A percentile compares a stretch with the other conserved stretches of the same genome.
Conservation (phyloP, 2,888 invertebrate genomes). For the Chesias legatella region DNA sequence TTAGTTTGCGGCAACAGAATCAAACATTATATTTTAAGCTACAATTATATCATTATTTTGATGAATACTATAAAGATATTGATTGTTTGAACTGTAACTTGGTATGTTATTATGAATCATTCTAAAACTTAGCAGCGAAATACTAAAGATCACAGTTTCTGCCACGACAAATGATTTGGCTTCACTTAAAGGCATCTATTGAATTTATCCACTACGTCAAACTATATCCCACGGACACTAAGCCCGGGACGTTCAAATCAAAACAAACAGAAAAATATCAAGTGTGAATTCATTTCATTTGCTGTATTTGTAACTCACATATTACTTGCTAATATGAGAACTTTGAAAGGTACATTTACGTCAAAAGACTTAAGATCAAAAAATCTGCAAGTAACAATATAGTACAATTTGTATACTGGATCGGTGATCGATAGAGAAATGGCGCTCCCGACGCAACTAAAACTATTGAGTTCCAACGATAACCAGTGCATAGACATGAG, state of each 20-base stretch:
- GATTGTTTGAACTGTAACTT: conserved; percentile 11
- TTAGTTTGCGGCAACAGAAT: conserved; percentile 4
- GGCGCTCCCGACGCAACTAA: conserved; percentile 11
- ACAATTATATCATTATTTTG: conserved; percentile 12
- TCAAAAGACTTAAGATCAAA: conserved; percentile 71
- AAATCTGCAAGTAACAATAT: conserved; percentile 53
- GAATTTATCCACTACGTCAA: conserved; percentile 42
- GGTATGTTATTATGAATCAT: conserved; percentile 25
- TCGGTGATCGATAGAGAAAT: conserved; percentile 35
- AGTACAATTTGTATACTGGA: conserved; percentile 58
- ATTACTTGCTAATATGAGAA: conserved; percentile 42
- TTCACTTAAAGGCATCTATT: conserved; percentile 40
- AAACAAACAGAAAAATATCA: conserved; percentile 52
- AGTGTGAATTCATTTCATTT: conserved; percentile 36
- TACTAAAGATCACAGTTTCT: conserved; percentile 60
- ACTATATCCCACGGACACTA: conserved; percentile 38
- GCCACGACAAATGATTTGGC: conserved; percentile 45
- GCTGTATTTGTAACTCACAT: conserved; percentile 47
- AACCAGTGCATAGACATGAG: no score
- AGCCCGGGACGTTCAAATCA: conserved; percentile 41
- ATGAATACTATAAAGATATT: conserved; percentile 9
- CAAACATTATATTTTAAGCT: conserved; percentile 2
- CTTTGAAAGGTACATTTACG: conserved; percentile 53
- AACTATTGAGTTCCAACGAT: conserved; percentile 6
- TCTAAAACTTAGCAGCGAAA: conserved; percentile 49